Evolutionary conservation across 2,888 invertebrate genomes (phyloP).

Genomic region (Drosophila pseudotakahashii): DNA sequence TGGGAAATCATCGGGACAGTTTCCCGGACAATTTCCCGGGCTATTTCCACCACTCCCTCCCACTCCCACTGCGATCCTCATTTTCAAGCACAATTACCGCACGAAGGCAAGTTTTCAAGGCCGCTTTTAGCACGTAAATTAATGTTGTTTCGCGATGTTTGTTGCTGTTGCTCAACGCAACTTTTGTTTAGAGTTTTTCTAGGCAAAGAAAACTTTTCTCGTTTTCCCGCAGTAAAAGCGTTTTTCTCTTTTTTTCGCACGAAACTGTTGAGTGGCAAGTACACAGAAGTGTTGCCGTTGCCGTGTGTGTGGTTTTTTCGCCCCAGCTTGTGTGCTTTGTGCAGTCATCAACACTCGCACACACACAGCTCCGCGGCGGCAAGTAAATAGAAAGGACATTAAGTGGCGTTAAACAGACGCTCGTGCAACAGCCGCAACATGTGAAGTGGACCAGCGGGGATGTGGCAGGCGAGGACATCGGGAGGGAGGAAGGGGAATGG

Average conservation of each 20-base stretch:
- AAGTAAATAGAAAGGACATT: slow-evolving; percentile 74
- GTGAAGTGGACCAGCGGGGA: slow-evolving; percentile 26
- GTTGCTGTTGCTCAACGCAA: slow-evolving; percentile 23
- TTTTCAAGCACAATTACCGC: slow-evolving; percentile 47
- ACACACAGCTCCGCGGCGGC: slow-evolving; percentile 32
- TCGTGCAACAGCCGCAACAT: slow-evolving; percentile 55
- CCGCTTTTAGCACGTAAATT: slow-evolving; percentile 52
- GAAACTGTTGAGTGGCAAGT: slow-evolving; percentile 47
- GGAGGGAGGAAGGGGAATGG: no score
- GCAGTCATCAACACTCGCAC: slow-evolving; percentile 51
- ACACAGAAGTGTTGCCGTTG: slow-evolving; percentile 38
- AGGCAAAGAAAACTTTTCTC: slow-evolving; percentile 35
- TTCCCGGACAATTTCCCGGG: neutral
- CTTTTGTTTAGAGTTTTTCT: slow-evolving; percentile 48
- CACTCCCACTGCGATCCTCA: slow-evolving; percentile 20
- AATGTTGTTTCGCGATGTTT: slow-evolving; percentile 41
- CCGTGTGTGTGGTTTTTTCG: slow-evolving; percentile 10
- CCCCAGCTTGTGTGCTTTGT: slow-evolving; percentile 45
- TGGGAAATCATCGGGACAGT: slow-evolving; percentile 17
- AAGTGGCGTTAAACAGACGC: slow-evolving; percentile 73
- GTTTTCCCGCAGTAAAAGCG: slow-evolving; percentile 25
- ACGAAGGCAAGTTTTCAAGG: slow-evolving; percentile 47
- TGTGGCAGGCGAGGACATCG: slow-evolving; percentile 21
- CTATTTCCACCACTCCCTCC: neutral
- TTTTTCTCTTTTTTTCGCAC: slow-evolving; percentile 52